Percentiles rank a stretch among this genome's conserved stretches.
Evolutionary conservation across 2,113 vertebrate species (phyloP).

Genomic region (Psammodynastes pulverulentus): DNA sequence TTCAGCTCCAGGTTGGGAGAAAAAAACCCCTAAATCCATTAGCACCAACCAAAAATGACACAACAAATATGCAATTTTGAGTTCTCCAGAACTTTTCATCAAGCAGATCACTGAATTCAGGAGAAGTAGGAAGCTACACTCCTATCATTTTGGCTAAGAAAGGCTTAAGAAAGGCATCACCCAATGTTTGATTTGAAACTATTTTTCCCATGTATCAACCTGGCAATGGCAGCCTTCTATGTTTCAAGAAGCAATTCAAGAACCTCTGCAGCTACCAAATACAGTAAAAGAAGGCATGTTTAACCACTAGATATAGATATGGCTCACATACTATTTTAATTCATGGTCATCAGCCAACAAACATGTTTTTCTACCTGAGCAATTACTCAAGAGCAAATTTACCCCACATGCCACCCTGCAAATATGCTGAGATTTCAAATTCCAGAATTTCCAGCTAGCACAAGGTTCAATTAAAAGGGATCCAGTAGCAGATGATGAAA

Average conservation of each 20-base stretch:
- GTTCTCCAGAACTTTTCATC: background rate
- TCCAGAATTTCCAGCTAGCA: background rate
- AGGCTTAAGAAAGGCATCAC: background rate
- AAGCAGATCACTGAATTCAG: background rate
- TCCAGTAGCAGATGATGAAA: background rate
- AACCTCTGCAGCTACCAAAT: background rate
- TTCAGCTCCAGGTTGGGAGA: background rate
- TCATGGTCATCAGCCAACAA: background rate
- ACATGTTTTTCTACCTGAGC: background rate
- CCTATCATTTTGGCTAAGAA: background rate
- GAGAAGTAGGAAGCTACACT: background rate
- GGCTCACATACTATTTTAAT: background rate
- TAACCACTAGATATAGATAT: background rate
- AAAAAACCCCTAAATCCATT: background rate
- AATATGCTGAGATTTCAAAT: background rate
- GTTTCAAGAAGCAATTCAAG: background rate
- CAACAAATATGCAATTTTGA: background rate
- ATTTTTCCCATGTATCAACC: background rate
- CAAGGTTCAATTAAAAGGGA: background rate
- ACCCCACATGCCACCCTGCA: background rate
- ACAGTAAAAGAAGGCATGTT: background rate
- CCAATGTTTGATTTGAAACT: background rate
- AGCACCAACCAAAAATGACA: background rate
- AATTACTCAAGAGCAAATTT: background rate
- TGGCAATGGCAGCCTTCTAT: background rate